Conservation (phyloP, 2,113 vertebrate genomes). For the Ameiurus melas region DNA sequence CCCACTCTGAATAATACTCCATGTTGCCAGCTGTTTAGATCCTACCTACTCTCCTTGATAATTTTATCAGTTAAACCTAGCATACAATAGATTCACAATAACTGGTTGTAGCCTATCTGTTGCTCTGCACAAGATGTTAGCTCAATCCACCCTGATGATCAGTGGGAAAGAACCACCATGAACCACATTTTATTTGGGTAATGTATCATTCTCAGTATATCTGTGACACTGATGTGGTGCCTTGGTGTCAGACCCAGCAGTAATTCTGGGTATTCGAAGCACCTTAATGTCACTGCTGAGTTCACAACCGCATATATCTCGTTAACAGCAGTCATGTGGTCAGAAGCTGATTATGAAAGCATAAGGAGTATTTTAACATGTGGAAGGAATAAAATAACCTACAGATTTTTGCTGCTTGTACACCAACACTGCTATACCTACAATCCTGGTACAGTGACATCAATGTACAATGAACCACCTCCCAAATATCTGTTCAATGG, state of each 20-base stretch:
- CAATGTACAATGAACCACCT: not conserved
- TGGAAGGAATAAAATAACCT: not conserved
- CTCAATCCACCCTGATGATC: not conserved
- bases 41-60: not conserved
- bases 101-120: not conserved
- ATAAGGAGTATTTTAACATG: not conserved
- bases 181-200: not conserved
- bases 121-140: not conserved
- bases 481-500: not conserved
- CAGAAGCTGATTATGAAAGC: not conserved
- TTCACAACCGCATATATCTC: not conserved
- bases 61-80: not conserved
- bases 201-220: not conserved
- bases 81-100: not conserved
- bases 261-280: not conserved
- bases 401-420: not conserved
- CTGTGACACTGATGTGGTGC: not conserved
- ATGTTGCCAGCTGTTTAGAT: not conserved
- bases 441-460: not conserved
- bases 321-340: not conserved
- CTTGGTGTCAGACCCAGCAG: not conserved
- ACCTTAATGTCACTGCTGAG: not conserved
- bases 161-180: not conserved
- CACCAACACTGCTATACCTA: not conserved
- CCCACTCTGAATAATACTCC: no score